Conservation (phyloP, 2,888 invertebrate species). For the Trachelus stipa region DNA sequence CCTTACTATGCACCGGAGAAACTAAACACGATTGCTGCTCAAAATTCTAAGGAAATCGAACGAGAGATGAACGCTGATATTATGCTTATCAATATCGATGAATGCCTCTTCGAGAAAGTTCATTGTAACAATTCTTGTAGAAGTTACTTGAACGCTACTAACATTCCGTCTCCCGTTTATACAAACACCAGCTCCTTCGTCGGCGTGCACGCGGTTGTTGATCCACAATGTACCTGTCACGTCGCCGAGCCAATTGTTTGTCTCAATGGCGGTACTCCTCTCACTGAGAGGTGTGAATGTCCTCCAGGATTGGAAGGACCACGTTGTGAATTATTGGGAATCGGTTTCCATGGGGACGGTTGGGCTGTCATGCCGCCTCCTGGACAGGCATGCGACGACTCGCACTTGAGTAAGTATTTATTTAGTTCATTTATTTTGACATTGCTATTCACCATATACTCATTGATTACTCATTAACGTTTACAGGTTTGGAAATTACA, state of each 20-base stretch:
- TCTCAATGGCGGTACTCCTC: conserved; percentile 79
- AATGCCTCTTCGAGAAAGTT: conserved; percentile 83
- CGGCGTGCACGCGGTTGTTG: conserved; percentile 87
- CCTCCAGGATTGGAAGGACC: conserved; percentile 83
- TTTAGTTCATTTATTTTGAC: neutral
- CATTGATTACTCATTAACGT: neutral
- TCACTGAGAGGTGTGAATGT: conserved; percentile 82
- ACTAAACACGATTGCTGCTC: conserved; percentile 85
- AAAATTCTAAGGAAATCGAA: conserved; percentile 79
- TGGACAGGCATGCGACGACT: conserved; percentile 86
- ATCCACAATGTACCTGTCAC: conserved; percentile 81
- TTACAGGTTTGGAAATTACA: conserved; percentile 76
- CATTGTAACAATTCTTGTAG: conserved; percentile 83
- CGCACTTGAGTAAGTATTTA: conserved; percentile 67
- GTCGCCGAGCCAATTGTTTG: conserved; percentile 72
- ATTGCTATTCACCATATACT: neutral
- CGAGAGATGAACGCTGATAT: conserved; percentile 79
- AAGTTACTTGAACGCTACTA: conserved; percentile 80
- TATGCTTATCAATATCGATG: conserved; percentile 91
- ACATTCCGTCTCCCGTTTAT: conserved; percentile 84
- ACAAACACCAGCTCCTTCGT: conserved; percentile 95
- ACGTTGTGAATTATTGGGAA: conserved; percentile 88
- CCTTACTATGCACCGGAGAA: conserved; percentile 92
- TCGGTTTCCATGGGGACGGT: conserved; percentile 90
- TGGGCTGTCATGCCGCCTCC: conserved; percentile 91